Evolutionary conservation across 2,797 vertebrate species (phyloP), one percentile per base, ranked within the genome.

Genomic region (Micrastur ruficollis): DNA sequence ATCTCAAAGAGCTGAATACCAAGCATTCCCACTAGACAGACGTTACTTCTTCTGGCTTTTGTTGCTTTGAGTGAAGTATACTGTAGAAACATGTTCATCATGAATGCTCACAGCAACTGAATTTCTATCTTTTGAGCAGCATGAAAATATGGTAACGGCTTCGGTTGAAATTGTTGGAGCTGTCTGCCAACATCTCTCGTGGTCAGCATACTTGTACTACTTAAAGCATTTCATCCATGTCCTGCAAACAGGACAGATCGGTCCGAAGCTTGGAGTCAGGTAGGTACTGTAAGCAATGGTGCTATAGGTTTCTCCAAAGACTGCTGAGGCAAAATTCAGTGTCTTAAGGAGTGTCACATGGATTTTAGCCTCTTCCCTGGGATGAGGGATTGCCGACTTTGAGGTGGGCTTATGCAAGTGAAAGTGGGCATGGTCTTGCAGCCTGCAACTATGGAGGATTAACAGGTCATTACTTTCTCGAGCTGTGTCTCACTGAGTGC

Each of bases 131-230:
- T 97, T 90, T 81, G 98, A 62, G 14, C 92, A 99, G 99, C 97
- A 99, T 88, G 99, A 99, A 97, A 98, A 98, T 95, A 99, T 99
- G 98, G 98, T 97, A 21, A 98, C 98, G 2, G 99, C 99, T 8
- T 99, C 99, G 0, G 98, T 99, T 71, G 99, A 99, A 90, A 95
- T 99, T 89, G 97, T 99, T 70, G 99, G 99, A n/a, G 99, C 99
- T 2, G 98, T 99, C 53, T 99, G 99, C 90, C 98, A 92, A 72
- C 98, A 98, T 83, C 98, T 99, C 20, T 98, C 99, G 3, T 99
- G 99, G 99, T 99, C 99, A 89, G 99, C 99, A 1, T 99, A 99
- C 90, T 97, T 99, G 34, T 99, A 98, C 97, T 98, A 99, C 97
- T 97, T 99, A 86, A 99, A 99, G 93, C 98, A 99, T 88, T 99